A percentile compares a stretch with the other conserved stretches of the same genome.
Evolutionary conservation across 2,797 vertebrate species (phyloP).

Genomic region (Rhynchotus rufescens): DNA sequence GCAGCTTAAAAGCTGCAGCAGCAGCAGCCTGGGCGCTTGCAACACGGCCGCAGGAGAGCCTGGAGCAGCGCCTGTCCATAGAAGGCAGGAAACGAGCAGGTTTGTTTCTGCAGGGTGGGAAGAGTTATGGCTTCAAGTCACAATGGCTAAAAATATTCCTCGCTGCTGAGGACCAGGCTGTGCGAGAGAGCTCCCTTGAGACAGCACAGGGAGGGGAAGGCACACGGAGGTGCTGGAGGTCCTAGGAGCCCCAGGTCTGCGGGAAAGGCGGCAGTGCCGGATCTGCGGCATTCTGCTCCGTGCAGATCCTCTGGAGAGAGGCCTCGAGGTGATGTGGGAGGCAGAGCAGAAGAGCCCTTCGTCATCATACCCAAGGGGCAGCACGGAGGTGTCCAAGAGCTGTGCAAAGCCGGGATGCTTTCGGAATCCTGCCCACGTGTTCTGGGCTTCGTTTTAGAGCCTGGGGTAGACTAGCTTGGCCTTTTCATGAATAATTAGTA

Average conservation of each 20-base stretch:
- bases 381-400: rapidly evolving
- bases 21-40: background rate
- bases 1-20: background rate
- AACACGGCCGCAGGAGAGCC: background rate
- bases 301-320: background rate
- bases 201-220: background rate
- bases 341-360: background rate
- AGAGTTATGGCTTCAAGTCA: background rate
- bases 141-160: background rate
- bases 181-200: rapidly evolving
- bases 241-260: rapidly evolving
- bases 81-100: slow-evolving; percentile 42
- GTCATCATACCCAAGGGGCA: background rate
- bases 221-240: background rate
- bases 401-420: rapidly evolving
- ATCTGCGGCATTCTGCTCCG: rapidly evolving
- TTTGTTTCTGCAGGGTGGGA: slow-evolving; percentile 19
- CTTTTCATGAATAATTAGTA: rapidly evolving
- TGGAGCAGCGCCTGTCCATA: slow-evolving; percentile 14
- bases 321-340: rapidly evolving
- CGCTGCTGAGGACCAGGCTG: background rate
- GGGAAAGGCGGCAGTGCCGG: background rate
- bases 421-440: rapidly evolving
- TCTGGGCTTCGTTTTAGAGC: background rate
- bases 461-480: background rate